Percentiles rank a stretch among this genome's conserved stretches.
Conservation (phyloP, 2,797 vertebrate species). For the Platyrinchus mystaceus region DNA sequence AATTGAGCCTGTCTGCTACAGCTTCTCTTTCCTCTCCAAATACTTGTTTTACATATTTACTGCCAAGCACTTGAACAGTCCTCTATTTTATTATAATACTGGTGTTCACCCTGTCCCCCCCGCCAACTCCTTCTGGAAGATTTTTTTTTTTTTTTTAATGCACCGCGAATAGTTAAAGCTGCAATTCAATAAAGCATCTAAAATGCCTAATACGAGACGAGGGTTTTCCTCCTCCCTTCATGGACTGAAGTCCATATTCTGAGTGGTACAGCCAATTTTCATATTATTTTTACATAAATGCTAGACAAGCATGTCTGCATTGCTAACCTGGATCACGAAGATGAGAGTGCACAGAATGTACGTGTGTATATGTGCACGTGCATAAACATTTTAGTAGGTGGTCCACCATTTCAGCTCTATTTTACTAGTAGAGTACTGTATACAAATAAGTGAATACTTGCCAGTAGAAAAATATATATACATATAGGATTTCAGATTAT, state of each 20-base stretch:
- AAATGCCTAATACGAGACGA: slow-evolving; percentile 42
- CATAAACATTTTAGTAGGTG: slow-evolving; percentile 34
- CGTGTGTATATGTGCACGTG: neutral
- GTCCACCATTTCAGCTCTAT: slow-evolving; percentile 45
- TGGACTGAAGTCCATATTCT: slow-evolving; percentile 61
- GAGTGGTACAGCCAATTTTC: slow-evolving; percentile 64
- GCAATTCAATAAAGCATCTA: slow-evolving; percentile 53
- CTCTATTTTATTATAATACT: slow-evolving; percentile 52
- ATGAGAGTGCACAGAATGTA: slow-evolving; percentile 51
- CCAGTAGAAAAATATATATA: neutral
- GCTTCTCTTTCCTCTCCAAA: slow-evolving; percentile 51
- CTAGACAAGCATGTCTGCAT: slow-evolving; percentile 70
- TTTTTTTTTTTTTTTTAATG: neutral
- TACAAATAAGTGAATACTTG: slow-evolving; percentile 44
- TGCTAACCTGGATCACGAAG: slow-evolving; percentile 62
- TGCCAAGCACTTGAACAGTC: slow-evolving; percentile 61
- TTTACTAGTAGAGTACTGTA: slow-evolving; percentile 57
- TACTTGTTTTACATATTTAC: slow-evolving; percentile 67
- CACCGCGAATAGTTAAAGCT: slow-evolving; percentile 30
- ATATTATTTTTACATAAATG: slow-evolving; percentile 78
- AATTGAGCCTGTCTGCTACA: slow-evolving; percentile 69
- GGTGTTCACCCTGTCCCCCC: neutral
- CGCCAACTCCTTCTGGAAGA: neutral
- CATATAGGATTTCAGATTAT: neutral
- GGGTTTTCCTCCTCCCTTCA: slow-evolving; percentile 1